Base-by-base conservation (phyloP, 2,797 vertebrate genomes). In the Phoxinus dragarum region DNA sequence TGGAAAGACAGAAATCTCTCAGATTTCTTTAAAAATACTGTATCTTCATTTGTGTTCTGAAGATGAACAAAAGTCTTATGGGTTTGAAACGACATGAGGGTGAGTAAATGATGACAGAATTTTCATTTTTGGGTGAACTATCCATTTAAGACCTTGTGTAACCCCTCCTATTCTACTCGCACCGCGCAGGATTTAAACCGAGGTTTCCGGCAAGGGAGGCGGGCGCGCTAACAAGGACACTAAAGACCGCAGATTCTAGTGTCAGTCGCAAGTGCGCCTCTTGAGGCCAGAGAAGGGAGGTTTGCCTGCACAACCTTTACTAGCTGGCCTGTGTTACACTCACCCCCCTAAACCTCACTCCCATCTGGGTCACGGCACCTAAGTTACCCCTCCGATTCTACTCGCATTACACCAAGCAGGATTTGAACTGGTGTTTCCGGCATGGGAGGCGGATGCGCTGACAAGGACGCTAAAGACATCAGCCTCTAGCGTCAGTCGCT, bases 151-250 rank as follows among this genome's bases (percentile, higher is more conserved):
- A 64, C 12, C 61, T 31, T 31, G 27, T 31, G 59, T 64, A 64
- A 31, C 11, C n/a, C 59, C 5, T 27, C 11, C 1, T 11, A n/a
- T 27, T 61, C n/a, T 27, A 61, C n/a, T 61, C 2, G 2, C 11
- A 27, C 11, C 5, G 1, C n/a, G 5, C 2, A 4, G n/a, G 11
- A 61, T 14, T n/a, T 5, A n/a, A n/a, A 59, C 10, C 56, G 0
- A 1, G 10, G 23, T 59, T 59, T 59, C 56, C 4, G 56, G 56
- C 23, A 59, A 5, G 56, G 56, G 9, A 59, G 56, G 10, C 5
- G 23, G 1, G 4, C n/a, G 5, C 2, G 11, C 5, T 61, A n/a
- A 61, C 56, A 27, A n/a, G 10, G 11, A 14, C 11, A 6, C 59
- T 27, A 5, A 5, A 61, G 11, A 27, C 4, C 0, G 9, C 56